phyloP scores from a whole-genome alignment of 2,113 vertebrate genomes.

The Cyphomyrus plagiostoma region DNA sequence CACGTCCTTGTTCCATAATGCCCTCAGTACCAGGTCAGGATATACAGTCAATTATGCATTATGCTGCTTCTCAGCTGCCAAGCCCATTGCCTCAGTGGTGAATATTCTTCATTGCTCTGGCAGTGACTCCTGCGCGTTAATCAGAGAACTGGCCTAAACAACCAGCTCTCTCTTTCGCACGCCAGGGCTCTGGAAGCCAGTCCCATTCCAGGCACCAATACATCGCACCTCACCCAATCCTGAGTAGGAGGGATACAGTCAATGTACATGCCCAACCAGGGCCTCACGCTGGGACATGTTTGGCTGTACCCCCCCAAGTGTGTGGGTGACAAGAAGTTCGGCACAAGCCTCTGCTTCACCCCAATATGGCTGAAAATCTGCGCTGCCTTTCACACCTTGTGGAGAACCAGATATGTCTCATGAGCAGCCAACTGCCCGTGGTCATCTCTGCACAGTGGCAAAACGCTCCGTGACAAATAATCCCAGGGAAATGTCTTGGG shows the following conservation, averaged over 20 bases:
- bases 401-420: not conserved
- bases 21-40: not conserved
- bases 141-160: not conserved
- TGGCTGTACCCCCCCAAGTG: not conserved
- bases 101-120: not conserved
- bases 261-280: not conserved
- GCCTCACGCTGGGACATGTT: not conserved
- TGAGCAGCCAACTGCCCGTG: not conserved
- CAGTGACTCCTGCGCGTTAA: not conserved
- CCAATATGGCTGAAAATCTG: not conserved
- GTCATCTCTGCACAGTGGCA: not conserved
- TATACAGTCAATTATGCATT: not conserved
- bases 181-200: not conserved
- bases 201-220: not conserved
- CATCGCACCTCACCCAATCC: not conserved
- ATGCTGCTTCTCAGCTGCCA: not conserved
- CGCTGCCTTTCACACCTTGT: not conserved
- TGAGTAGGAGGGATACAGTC: not conserved
- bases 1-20: not conserved
- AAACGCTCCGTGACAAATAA: not conserved
- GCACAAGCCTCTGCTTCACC: not conserved
- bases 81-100: not conserved
- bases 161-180: not conserved
- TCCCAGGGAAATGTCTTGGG: not conserved
- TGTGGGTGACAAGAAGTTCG: not conserved